Evolutionary conservation across 2,797 vertebrate genomes (phyloP), one percentile per base, ranked within the genome.

Genomic region (Myiotriccus ornatus): DNA sequence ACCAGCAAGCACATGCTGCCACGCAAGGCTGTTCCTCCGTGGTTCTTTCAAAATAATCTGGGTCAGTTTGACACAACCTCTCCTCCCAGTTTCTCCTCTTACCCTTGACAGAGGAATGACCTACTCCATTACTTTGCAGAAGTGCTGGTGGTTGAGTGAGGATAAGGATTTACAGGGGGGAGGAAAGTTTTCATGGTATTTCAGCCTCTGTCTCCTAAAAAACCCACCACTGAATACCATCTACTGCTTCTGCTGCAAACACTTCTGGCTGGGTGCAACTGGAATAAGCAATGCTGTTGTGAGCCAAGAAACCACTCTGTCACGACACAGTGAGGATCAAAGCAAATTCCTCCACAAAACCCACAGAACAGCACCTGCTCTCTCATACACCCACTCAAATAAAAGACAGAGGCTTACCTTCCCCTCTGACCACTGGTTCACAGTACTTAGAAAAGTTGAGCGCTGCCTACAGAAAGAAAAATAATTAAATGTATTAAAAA

Each of bases 401-500:
- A 49, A 84, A 92, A 77, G 62, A 52, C 79, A 92, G 24, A 68
- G n/a, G 47, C 90, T 97, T 98, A 99, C 99, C 99, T 98, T 99
- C 99, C 96, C 98, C 99, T 97, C 98, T 98, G 69, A 98, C 97
- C 94, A 99, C 92, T 3, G 99, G 99, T 93, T 99, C 99, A 89
- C 99, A 99, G 95, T 99, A 99, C 97, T 99, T 99, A 27, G 98
- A 97, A 91, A 99, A 99, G 98, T 99, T 99, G 71, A 99, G 98
- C 0, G 96, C 98, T 83, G 99, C 99, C 99, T 99, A 82, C 70
- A 96, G 71, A 65, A 95, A 97, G 90, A 25, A 87, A 44, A 56
- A 63, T 35, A 35, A 86, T 35, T 44, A 16, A 56, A 71, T 7
- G 4, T 8, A 55, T 80, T 71, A 47, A 80, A 76, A 62, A 50